Conservation (phyloP, 2,797 vertebrate species). For the Epinephelus malabaricus region DNA sequence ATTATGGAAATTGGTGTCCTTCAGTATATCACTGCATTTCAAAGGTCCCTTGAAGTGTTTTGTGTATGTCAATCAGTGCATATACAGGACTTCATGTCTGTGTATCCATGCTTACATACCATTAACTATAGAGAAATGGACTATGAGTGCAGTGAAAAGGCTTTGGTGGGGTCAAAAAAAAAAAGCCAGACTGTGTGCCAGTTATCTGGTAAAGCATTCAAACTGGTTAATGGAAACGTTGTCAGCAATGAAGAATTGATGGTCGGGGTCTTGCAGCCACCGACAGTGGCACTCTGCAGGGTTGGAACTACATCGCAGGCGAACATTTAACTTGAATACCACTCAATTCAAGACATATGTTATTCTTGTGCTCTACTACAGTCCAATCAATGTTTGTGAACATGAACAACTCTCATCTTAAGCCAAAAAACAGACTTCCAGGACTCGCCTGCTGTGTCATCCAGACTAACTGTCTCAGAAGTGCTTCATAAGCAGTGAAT, state of each 20-base stretch:
- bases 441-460: slow-evolving; percentile 35
- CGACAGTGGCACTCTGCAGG: slow-evolving; percentile 23
- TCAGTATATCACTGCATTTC: slow-evolving; percentile 37
- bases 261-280: slow-evolving; percentile 25
- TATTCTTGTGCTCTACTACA: background rate
- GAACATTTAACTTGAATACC: slow-evolving; percentile 25
- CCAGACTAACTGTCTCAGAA: slow-evolving; percentile 1
- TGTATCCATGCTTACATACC: slow-evolving; percentile 8
- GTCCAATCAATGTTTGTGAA: slow-evolving; percentile 21
- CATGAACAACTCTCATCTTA: slow-evolving; percentile 18
- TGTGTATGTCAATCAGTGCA: background rate
- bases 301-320: slow-evolving; percentile 39
- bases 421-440: slow-evolving; percentile 20
- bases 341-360: slow-evolving; percentile 29
- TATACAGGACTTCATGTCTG: background rate
- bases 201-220: slow-evolving; percentile 72
- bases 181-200: slow-evolving; percentile 42
- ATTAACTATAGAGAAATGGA: slow-evolving; percentile 28
- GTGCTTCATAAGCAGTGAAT: background rate
- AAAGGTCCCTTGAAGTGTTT: slow-evolving; percentile 39
- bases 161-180: slow-evolving; percentile 10
- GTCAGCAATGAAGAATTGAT: slow-evolving; percentile 57
- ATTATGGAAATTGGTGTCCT: slow-evolving; percentile 58
- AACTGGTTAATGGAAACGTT: slow-evolving; percentile 45
- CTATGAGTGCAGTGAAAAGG: slow-evolving; percentile 16